Conservation (phyloP, 2,888 invertebrate genomes). For the Chloromyia formosa region DNA sequence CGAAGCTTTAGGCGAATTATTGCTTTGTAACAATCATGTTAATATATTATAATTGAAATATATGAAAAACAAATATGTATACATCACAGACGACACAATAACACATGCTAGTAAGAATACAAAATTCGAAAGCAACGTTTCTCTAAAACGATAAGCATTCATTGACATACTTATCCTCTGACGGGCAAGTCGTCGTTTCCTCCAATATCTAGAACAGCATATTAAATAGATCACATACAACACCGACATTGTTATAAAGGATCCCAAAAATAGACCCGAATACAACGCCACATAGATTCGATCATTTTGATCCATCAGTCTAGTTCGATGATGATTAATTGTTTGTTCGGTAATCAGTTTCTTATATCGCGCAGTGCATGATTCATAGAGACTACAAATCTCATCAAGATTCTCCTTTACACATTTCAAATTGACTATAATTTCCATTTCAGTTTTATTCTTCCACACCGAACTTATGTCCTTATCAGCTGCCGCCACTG, state of each 20-base stretch:
- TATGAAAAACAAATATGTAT: neutral
- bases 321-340: constrained; percentile 12
- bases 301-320: constrained; percentile 22
- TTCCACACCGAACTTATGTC: constrained; percentile 30
- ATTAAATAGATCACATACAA: constrained; percentile 30
- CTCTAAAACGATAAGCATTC: neutral
- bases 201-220: constrained; percentile 35
- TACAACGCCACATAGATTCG: constrained; percentile 31
- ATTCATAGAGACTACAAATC: constrained; percentile 14
- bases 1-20: too few relatives aligned
- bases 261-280: constrained; percentile 29
- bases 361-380: constrained; percentile 11
- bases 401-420: neutral
- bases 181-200: constrained; percentile 11
- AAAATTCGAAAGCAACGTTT: neutral
- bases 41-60: neutral
- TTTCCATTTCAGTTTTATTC: neutral
- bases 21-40: neutral
- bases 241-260: constrained; percentile 20
- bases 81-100: neutral
- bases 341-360: constrained; percentile 26
- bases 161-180: constrained; percentile 31
- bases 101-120: neutral
- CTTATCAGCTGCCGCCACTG: neutral
- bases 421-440: neutral